Base-by-base conservation (phyloP, 2,113 vertebrate species). In the Vombatus ursinus region DNA sequence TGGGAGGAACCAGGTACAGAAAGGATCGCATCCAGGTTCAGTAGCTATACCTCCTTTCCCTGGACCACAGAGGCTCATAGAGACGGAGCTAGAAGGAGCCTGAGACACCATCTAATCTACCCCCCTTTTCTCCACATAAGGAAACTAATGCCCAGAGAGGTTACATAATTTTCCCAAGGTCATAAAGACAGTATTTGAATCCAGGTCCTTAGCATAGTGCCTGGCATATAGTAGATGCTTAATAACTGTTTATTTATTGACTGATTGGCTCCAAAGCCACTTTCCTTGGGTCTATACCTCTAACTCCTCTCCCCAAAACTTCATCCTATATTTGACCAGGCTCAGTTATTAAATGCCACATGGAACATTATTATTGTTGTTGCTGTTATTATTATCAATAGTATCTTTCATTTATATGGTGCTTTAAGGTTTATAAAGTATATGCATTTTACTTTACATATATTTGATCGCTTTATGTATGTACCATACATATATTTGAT, bases 1-100 rank as follows among this genome's bases (percentile, higher is more conserved):
- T n/a, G 90, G 92, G 54, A 48, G n/a, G 90, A 93, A 49, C 50
- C 92, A 93, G 93, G 68, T 50, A 23, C 51, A 47, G 93, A n/a
- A 49, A 44, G 3, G 0, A 0, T n/a, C 61, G 37, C 52, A 8
- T 0, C 0, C 12, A 52, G 61, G 31, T 3, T 16, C 23, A 77
- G n/a, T 11, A 25, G 28, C 47, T 77, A 0, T 44, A 84, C 68
- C 37, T 44, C 68, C 68, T 84, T 44, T 44, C n/a, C 4, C 19
- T 84, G n/a, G 37, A 44, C 37, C 37, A 8, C 5, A 44, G 19
- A 44, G 16, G 1, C n/a, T 84, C 68, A 84, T 4, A n/a, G 31
- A 44, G 22, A 6, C 19, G 44, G 68, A 84, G 19, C 16, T n/a
- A 22, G 68, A 22, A 84, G 68, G 16, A 44, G 7, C 5, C 14